Evolutionary conservation across 2,888 invertebrate species (phyloP).

Genomic region (Hirtodrosophila cameraria): DNA sequence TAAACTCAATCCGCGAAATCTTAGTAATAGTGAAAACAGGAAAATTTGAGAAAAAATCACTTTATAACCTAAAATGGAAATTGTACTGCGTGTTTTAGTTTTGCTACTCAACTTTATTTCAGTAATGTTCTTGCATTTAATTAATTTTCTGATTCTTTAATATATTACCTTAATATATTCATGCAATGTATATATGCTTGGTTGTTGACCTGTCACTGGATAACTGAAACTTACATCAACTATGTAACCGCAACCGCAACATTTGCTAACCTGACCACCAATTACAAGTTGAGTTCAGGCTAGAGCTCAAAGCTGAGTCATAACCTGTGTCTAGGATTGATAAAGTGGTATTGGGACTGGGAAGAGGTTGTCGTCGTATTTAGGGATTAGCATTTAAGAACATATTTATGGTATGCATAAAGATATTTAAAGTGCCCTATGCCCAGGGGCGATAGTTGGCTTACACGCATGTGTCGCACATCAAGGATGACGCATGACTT

Average conservation of each 20-base stretch:
- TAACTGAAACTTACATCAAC: neutral
- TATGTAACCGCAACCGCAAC: constrained; percentile 57
- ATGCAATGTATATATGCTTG: neutral
- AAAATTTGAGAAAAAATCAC: too few species aligned
- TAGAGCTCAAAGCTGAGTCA: constrained; percentile 44
- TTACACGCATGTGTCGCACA: constrained; percentile 70
- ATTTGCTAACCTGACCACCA: constrained; percentile 26
- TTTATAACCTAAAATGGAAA: too few species aligned
- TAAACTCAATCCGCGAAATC: too few species aligned
- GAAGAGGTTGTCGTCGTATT: constrained; percentile 16
- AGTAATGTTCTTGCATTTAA: too few species aligned
- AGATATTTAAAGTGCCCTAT: constrained; percentile 62
- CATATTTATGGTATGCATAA: constrained; percentile 64
- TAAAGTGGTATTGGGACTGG: neutral
- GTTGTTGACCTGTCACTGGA: neutral
- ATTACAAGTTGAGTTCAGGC: constrained; percentile 7
- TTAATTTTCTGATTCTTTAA: too few species aligned
- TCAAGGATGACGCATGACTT: constrained; percentile 67
- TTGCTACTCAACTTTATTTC: too few species aligned
- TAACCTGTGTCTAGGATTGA: neutral
- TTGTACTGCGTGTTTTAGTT: too few species aligned
- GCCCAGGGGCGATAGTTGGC: constrained; percentile 14
- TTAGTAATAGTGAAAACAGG: too few species aligned
- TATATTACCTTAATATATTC: too few species aligned
- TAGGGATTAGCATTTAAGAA: constrained; percentile 68